A percentile compares a stretch with the other conserved stretches of the same genome.
phyloP scores from a whole-genome alignment of 2,113 vertebrate species.

The Ictalurus punctatus region DNA sequence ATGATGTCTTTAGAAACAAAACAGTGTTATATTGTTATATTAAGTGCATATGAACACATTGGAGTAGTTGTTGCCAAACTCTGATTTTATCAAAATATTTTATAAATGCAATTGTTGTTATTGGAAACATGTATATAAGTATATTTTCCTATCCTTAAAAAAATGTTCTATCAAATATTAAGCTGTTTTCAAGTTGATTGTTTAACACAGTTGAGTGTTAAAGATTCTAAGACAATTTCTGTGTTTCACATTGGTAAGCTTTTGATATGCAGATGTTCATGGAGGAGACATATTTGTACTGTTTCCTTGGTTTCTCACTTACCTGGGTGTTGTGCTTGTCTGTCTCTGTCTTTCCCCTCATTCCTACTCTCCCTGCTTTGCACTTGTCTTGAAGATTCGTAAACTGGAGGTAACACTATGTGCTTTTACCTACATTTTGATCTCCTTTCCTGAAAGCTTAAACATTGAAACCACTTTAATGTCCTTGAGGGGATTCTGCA shows the following conservation, averaged over 20 bases:
- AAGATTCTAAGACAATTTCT: background rate
- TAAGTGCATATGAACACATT: background rate
- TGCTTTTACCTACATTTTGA: conserved; percentile 41
- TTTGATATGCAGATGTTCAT: background rate
- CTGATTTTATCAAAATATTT: background rate
- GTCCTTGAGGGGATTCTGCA: background rate
- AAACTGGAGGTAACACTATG: conserved; percentile 80
- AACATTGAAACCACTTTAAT: background rate
- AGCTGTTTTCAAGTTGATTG: background rate
- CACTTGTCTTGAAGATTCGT: conserved; percentile 77
- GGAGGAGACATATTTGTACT: conserved; percentile 14
- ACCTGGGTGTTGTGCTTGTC: conserved; percentile 40
- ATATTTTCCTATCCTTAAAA: background rate
- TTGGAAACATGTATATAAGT: background rate
- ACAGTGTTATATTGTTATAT: background rate
- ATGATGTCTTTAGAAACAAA: background rate
- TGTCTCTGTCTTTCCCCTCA: conserved; percentile 60
- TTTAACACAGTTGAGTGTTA: background rate
- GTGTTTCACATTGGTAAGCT: background rate
- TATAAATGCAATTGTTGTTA: background rate
- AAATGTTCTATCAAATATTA: background rate
- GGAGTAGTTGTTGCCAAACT: background rate
- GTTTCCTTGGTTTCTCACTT: conserved; percentile 35
- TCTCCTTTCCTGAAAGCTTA: background rate
- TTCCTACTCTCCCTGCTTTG: conserved; percentile 56